Evolutionary conservation across 2,113 vertebrate species (phyloP), one percentile per base, ranked within the genome.

Genomic region (Colinus virginianus): DNA sequence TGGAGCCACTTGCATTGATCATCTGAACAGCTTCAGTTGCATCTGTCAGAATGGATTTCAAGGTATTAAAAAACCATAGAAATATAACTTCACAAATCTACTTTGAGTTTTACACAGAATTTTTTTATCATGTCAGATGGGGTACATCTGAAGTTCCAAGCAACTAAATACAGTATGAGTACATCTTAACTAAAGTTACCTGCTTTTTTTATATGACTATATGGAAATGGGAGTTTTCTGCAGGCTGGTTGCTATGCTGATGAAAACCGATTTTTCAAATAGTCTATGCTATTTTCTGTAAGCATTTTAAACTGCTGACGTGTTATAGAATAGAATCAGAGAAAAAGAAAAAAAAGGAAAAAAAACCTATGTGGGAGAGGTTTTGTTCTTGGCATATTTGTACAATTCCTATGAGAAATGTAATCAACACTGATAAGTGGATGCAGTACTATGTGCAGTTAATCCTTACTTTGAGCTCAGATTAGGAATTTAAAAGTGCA

Each of bases 21-120:
- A 97, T 58, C 97, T 98, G 55, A 95, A 97, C 90, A 95, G 97
- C 34, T 98, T 98, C 93, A 98, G 74, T 80, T 98, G 98, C 62
- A n/a, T 94, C 55, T 98, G 98, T 91, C 97, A 94, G 62, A 75
- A 90, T 48, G 97, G 97, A 95, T 97, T 98, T 96, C 88, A 98
- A 98, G 98, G 98, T 98, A 98, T 48, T 36, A 83, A 75, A 67
- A 64, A 21, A 16, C 28, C 61, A n/a, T 36, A 34, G 8, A 77
- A 70, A 2, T 1, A 5, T 21, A 68, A 34, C 20, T 30, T 46
- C 1, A 4, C 55, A 80, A 66, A 51, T 28, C 40, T 67, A 61
- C 32, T 40, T 22, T 36, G 53, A 71, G 7, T 69, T 43, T 45
- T 70, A 40, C 18, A 56, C 10, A 8, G 15, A 67, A 0, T 58